These are phyloP conservation scores for Callinectes sapidus DNA, from an alignment of 2,888 invertebrate genomes.

Conservation along the genomic window DNA sequence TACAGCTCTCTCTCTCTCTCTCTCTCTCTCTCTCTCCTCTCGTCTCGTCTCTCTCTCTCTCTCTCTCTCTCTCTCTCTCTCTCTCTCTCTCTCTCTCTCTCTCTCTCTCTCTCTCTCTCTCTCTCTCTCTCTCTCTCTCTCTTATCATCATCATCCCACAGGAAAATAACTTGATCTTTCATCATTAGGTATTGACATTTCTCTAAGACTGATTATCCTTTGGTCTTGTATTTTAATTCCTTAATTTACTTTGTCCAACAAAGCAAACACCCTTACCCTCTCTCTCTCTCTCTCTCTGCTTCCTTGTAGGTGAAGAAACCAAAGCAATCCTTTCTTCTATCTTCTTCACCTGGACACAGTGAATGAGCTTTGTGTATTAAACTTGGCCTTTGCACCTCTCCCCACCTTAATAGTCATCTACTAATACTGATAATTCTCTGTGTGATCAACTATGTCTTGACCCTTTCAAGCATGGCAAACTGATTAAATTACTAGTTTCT, in stretches of 20 bases:
- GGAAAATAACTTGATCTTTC: not conserved
- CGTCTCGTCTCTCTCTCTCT: no score
- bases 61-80: conserved; percentile 14
- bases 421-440: not conserved
- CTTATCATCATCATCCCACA: not conserved
- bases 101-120: conserved; percentile 25
- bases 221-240: not conserved
- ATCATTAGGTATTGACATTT: not conserved
- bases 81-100: conserved; percentile 25
- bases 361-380: conserved; percentile 31
- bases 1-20: not conserved
- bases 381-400: conserved; percentile 35
- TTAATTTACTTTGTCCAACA: not conserved
- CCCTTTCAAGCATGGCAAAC: not conserved
- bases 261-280: not conserved
- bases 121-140: not conserved
- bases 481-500: not conserved
- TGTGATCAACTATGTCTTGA: not conserved
- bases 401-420: conserved; percentile 14
- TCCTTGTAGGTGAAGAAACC: not conserved
- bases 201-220: not conserved
- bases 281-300: conserved; percentile 1
- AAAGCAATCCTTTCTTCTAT: not conserved
- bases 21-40: no score
- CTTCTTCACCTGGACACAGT: not conserved